Evolutionary conservation across 1,140 invertebrate species (phyloP).

Genomic region (Copidosoma floridanum): DNA sequence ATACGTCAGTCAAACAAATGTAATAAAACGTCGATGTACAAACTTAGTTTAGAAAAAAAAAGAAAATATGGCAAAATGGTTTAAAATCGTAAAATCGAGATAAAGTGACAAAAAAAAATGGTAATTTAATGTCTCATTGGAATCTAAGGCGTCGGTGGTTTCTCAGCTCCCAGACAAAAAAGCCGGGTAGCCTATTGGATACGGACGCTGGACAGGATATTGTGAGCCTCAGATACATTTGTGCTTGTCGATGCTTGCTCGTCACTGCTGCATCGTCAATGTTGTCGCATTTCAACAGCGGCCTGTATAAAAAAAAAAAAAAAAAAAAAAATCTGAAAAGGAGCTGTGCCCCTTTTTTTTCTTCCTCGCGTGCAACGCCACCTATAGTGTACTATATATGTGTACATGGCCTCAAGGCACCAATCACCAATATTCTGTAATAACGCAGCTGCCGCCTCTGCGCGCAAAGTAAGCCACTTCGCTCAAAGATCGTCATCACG

Average conservation of each 20-base stretch:
- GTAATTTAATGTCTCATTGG: not conserved
- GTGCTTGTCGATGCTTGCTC: constrained; percentile 26
- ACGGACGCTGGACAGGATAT: constrained; percentile 41
- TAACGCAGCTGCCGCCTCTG: too few relatives aligned
- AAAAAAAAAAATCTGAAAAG: too few relatives aligned
- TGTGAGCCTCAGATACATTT: constrained; percentile 43
- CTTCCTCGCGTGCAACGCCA: too few relatives aligned
- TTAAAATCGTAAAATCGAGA: constrained; percentile 3
- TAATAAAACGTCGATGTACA: not conserved
- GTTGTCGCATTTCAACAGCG: constrained; percentile 36
- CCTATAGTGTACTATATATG: too few relatives aligned
- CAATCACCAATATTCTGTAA: too few relatives aligned
- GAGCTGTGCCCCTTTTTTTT: too few relatives aligned
- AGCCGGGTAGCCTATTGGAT: constrained; percentile 42
- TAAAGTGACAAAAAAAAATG: not conserved
- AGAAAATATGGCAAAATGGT: not conserved
- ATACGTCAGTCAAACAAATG: not conserved
- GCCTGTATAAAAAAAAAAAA: constrained; percentile 6
- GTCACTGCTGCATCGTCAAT: constrained; percentile 29
- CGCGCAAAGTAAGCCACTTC: too few relatives aligned
- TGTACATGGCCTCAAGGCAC: too few relatives aligned
- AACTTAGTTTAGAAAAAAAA: not conserved
- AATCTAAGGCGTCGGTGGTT: too few relatives aligned
- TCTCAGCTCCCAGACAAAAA: constrained; percentile 44
- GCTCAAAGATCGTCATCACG: too few relatives aligned